Conservation (phyloP, 2,113 vertebrate genomes). For the Campylomormyrus tamandua region DNA sequence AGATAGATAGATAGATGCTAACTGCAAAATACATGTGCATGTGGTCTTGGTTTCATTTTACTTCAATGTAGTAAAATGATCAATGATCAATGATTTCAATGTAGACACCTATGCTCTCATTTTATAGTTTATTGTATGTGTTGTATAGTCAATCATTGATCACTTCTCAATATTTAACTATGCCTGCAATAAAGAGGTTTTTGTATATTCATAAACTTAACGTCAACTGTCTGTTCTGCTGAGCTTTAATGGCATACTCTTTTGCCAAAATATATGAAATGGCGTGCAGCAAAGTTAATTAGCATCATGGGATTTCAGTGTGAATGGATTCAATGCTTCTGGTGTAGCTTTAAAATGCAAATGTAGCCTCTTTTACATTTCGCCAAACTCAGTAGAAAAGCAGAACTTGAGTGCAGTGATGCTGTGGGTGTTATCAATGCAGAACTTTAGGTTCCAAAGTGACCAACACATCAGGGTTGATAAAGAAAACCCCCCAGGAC, state of each 20-base stretch:
- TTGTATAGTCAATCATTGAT: not conserved
- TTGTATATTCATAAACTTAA: not conserved
- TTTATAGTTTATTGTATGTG: not conserved
- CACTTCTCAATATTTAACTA: not conserved
- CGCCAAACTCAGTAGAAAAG: not conserved
- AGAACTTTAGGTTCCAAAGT: not conserved
- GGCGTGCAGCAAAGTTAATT: not conserved
- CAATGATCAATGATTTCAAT: no score
- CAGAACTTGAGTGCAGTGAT: not conserved
- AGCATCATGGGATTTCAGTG: not conserved
- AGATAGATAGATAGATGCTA: not conserved
- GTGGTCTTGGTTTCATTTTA: not conserved
- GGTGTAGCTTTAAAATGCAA: constrained; percentile 29
- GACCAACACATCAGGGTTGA: not conserved
- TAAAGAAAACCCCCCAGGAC: not conserved
- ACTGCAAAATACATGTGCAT: not conserved
- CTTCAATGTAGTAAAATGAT: not conserved
- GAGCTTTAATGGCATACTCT: not conserved
- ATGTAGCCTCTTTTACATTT: constrained; percentile 26
- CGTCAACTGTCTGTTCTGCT: not conserved
- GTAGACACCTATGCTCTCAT: not conserved
- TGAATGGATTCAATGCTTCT: constrained; percentile 15
- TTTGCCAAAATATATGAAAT: not conserved
- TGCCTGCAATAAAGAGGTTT: not conserved
- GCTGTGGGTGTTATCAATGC: not conserved